These are phyloP conservation scores for Zootoca vivipara DNA, from an alignment of 2,113 vertebrate species.

Conservation along the genomic window DNA sequence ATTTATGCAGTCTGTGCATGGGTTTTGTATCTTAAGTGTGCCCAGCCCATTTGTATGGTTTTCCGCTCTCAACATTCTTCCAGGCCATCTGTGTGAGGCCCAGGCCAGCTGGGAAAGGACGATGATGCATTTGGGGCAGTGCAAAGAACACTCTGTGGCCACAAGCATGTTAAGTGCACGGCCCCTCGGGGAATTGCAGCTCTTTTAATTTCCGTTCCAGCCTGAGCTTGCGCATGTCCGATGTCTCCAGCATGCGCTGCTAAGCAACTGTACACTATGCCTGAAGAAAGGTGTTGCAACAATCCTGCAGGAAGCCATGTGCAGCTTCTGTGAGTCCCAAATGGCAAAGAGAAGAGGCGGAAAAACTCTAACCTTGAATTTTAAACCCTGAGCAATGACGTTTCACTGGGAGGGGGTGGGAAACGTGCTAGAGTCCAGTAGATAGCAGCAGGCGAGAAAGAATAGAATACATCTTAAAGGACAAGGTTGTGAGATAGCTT, in stretches of 20 bases:
- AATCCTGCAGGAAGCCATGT: neutral
- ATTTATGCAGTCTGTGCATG: too few species aligned
- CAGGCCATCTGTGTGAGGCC: neutral
- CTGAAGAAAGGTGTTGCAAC: neutral
- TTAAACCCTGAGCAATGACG: neutral
- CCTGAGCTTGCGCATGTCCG: neutral
- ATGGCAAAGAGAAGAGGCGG: neutral
- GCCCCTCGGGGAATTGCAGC: neutral
- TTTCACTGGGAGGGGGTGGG: too few species aligned
- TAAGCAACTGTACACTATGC: neutral
- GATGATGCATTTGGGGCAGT: neutral
- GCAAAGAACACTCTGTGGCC: neutral
- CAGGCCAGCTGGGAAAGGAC: neutral
- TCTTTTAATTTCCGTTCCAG: neutral
- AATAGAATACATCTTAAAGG: neutral
- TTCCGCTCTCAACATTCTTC: neutral
- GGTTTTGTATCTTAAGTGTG: neutral
- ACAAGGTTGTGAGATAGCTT: neutral
- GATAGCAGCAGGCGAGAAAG: neutral
- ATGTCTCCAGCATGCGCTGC: neutral
- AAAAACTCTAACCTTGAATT: neutral
- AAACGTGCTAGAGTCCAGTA: neutral
- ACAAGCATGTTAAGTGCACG: neutral
- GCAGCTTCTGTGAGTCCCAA: neutral
- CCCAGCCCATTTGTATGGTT: neutral